These are phyloP conservation scores for Steinernema feltiae DNA, from an alignment of 1,140 invertebrate species.

Conservation along the genomic window DNA sequence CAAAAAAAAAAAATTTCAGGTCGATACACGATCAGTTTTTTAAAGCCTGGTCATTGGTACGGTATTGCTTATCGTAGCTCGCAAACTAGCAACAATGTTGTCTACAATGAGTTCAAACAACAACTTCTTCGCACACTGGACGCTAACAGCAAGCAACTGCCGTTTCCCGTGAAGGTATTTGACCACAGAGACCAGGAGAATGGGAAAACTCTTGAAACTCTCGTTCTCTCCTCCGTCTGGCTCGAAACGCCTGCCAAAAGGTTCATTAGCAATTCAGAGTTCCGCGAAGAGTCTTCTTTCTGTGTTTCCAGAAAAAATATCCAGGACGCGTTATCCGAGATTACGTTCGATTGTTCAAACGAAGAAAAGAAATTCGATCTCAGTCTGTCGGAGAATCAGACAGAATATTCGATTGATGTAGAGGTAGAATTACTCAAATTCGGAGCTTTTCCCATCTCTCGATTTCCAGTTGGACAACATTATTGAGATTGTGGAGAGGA, in stretches of 20 bases:
- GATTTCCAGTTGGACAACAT: slow-evolving; percentile 40
- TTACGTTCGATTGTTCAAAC: slow-evolving; percentile 44
- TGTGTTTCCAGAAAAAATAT: slow-evolving; percentile 42
- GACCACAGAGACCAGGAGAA: background rate
- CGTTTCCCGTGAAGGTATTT: background rate
- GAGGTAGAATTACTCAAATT: slow-evolving; percentile 33
- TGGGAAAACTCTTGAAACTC: background rate
- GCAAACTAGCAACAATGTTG: slow-evolving; percentile 28
- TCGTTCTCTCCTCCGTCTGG: background rate
- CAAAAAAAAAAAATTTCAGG: slow-evolving; percentile 44
- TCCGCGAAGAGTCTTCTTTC: background rate
- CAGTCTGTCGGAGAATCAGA: slow-evolving; percentile 31
- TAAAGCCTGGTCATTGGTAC: slow-evolving; percentile 51
- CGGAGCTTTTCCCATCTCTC: background rate
- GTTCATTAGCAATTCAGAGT: background rate
- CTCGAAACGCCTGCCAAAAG: background rate
- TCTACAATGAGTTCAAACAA: slow-evolving; percentile 7
- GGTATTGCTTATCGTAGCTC: slow-evolving; percentile 45
- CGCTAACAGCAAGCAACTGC: background rate
- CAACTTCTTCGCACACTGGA: background rate
- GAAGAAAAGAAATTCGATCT: slow-evolving; percentile 50
- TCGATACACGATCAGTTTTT: slow-evolving; percentile 53
- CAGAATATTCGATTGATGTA: slow-evolving; percentile 50
- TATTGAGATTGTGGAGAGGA: slow-evolving; percentile 39
- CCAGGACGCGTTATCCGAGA: slow-evolving; percentile 41